Evolutionary conservation across 1,140 invertebrate species (phyloP).

Genomic region (Uloborus diversus): DNA sequence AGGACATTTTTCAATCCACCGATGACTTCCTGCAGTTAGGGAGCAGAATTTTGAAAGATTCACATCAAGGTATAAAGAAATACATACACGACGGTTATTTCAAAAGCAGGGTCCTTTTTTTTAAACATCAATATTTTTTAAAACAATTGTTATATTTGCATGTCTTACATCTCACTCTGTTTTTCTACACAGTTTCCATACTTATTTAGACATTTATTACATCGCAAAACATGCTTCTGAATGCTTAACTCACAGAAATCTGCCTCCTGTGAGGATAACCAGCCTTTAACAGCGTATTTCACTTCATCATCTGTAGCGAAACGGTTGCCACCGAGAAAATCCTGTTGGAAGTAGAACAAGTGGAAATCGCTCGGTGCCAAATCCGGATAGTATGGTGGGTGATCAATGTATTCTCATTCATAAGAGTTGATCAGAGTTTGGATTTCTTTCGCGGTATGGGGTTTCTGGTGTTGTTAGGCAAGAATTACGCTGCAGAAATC

Average conservation of each 20-base stretch:
- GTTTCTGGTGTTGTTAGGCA: not conserved
- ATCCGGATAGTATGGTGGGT: conserved; percentile 67
- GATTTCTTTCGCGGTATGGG: not conserved
- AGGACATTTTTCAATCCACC: too few relatives aligned
- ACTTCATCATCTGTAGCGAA: conserved; percentile 33
- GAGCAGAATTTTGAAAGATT: too few relatives aligned
- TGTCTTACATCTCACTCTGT: too few relatives aligned
- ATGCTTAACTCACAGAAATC: not conserved
- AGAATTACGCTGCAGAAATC: not conserved
- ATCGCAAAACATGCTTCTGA: not conserved
- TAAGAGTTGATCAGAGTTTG: not conserved
- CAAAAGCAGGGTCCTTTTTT: too few relatives aligned
- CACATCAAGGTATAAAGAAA: too few relatives aligned
- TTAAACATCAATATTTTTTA: too few relatives aligned
- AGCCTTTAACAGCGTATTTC: not conserved
- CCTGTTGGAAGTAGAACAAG: conserved; percentile 61
- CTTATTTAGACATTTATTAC: not conserved
- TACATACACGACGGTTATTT: too few relatives aligned
- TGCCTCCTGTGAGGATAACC: not conserved
- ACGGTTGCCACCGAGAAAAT: conserved; percentile 49
- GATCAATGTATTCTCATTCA: conserved; percentile 35
- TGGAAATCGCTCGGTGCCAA: conserved; percentile 65
- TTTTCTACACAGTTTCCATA: not conserved
- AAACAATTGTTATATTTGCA: too few relatives aligned
- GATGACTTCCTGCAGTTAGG: too few relatives aligned